Evolutionary conservation across 2,797 vertebrate species (phyloP).

Genomic region (Pogoniulus pusillus): DNA sequence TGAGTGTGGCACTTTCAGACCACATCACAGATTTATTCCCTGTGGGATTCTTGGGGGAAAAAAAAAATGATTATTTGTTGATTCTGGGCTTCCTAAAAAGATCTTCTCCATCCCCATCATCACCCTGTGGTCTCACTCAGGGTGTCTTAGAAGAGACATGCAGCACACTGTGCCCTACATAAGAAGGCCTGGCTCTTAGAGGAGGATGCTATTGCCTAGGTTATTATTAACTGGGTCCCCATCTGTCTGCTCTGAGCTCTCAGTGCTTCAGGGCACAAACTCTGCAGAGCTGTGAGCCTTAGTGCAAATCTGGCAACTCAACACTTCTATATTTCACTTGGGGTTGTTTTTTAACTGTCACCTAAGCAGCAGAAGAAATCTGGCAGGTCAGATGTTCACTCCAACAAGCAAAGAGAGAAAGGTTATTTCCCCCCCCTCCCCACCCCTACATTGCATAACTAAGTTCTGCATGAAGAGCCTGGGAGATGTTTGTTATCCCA

Average conservation of each 20-base stretch:
- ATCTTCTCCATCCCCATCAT: background rate
- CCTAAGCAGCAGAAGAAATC: background rate
- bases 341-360: background rate
- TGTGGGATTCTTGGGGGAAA: background rate
- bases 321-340: background rate
- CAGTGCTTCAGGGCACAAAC: background rate
- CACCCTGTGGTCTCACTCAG: background rate
- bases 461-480: background rate
- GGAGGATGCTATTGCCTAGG: background rate
- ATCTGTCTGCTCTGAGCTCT: background rate
- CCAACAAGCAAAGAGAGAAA: background rate
- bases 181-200: background rate
- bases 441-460: background rate
- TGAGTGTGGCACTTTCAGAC: fast-evolving
- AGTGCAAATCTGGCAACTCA: background rate
- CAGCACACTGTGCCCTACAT: background rate
- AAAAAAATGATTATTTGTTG: background rate
- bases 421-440: background rate
- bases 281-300: background rate
- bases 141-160: background rate
- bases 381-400: background rate
- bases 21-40: background rate
- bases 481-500: background rate
- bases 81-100: background rate
- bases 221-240: background rate